These are phyloP conservation scores for Aramus guarauna DNA, from an alignment of 2,113 vertebrate genomes.

Conservation along the genomic window DNA sequence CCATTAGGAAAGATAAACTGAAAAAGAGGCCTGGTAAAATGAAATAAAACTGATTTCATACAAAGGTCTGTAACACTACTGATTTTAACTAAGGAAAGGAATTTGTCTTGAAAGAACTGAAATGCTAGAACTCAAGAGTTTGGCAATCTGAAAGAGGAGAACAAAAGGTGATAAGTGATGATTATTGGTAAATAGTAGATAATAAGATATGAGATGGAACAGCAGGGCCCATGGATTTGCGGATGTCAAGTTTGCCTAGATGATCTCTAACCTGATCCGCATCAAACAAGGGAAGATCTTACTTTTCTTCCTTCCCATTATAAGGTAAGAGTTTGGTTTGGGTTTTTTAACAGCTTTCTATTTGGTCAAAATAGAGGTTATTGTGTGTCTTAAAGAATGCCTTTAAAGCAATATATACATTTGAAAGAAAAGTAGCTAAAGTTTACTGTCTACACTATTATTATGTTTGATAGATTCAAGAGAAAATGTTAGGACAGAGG, in stretches of 20 bases:
- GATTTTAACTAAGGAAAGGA: background rate
- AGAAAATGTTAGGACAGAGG: background rate
- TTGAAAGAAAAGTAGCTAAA: background rate
- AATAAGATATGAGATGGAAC: background rate
- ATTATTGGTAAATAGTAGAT: background rate
- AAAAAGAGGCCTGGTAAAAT: background rate
- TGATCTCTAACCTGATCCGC: too few relatives aligned
- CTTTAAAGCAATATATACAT: background rate
- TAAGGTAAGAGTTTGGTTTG: background rate
- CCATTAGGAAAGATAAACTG: background rate
- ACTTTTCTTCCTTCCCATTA: background rate
- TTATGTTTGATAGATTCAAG: background rate
- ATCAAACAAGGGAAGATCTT: too few relatives aligned
- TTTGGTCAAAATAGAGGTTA: background rate
- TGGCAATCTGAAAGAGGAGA: background rate
- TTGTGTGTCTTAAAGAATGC: background rate
- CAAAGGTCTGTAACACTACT: background rate
- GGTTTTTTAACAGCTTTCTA: background rate
- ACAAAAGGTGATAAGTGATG: background rate
- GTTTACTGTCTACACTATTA: background rate
- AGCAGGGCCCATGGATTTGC: background rate
- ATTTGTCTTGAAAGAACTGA: background rate
- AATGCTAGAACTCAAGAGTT: background rate
- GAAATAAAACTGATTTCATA: background rate
- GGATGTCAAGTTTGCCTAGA: too few relatives aligned